Conservation (phyloP, 2,888 invertebrate genomes). For the Cactoblastis cactorum region DNA sequence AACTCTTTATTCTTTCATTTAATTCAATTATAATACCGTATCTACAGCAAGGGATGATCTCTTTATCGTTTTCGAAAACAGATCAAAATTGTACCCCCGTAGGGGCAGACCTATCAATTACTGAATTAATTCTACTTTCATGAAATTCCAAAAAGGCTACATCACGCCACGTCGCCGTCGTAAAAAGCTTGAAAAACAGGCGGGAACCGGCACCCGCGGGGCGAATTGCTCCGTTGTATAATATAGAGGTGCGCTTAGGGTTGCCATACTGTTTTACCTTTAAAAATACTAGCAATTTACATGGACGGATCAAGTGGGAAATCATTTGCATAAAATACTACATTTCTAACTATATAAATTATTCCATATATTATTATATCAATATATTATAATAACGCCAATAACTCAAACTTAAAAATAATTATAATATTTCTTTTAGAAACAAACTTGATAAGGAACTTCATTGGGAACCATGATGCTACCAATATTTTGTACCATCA, state of each 20-base stretch:
- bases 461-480: no score
- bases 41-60: neutral
- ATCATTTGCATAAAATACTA: no score
- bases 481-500: no score
- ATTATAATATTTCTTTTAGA: no score
- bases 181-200: constrained; percentile 16
- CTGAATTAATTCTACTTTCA: constrained; percentile 15
- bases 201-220: constrained; percentile 10
- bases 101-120: constrained; percentile 9
- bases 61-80: neutral
- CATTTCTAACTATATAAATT: no score
- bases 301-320: no score
- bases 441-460: no score
- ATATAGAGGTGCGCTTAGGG: constrained; percentile 6
- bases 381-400: no score
- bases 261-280: neutral
- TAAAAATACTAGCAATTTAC: neutral
- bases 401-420: no score
- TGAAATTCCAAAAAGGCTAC: constrained; percentile 14
- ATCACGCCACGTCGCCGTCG: constrained; percentile 13
- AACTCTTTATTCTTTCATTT: neutral
- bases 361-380: no score
- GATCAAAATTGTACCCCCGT: neutral
- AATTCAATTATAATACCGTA: neutral
- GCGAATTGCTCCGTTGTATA: constrained; percentile 12